phyloP scores from a whole-genome alignment of 2,797 vertebrate species.

The Cirrhinus mrigala region DNA sequence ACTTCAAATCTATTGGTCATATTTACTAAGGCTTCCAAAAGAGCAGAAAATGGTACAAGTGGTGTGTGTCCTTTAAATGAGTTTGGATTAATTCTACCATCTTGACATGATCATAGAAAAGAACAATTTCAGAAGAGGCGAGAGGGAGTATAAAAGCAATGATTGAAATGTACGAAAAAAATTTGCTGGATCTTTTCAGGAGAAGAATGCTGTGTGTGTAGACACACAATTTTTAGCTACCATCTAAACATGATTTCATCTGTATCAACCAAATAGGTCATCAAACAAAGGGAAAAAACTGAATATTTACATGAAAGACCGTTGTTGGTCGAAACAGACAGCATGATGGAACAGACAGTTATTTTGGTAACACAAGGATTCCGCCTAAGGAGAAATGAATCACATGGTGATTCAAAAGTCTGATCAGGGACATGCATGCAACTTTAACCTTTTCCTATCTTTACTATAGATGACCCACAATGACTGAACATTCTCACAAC shows the following conservation, averaged over 20 bases:
- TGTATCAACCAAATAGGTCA: constrained; percentile 3
- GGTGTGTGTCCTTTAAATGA: constrained; percentile 73
- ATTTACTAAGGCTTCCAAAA: constrained; percentile 77
- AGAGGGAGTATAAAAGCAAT: constrained; percentile 16
- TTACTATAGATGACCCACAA: constrained; percentile 54
- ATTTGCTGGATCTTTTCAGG: constrained; percentile 16
- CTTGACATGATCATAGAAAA: constrained; percentile 58
- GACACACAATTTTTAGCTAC: not conserved
- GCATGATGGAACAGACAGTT: constrained; percentile 53
- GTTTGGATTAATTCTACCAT: constrained; percentile 73
- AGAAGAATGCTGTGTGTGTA: not conserved
- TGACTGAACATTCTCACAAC: not conserved
- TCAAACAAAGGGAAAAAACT: not conserved
- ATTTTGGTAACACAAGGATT: constrained; percentile 51
- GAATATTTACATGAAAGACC: not conserved
- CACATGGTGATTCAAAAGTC: constrained; percentile 65
- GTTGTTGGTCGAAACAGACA: constrained; percentile 14
- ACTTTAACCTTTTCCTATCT: constrained; percentile 68
- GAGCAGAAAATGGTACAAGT: constrained; percentile 68
- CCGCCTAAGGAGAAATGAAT: constrained; percentile 61
- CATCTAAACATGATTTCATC: constrained; percentile 13
- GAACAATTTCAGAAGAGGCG: constrained; percentile 50
- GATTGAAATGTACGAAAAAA: constrained; percentile 9
- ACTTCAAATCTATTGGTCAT: constrained; percentile 78
- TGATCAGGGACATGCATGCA: constrained; percentile 66